A percentile compares a stretch with the other conserved stretches of the same genome.
phyloP scores from a whole-genome alignment of 2,888 invertebrate genomes.

The Dryadula phaetusa region DNA sequence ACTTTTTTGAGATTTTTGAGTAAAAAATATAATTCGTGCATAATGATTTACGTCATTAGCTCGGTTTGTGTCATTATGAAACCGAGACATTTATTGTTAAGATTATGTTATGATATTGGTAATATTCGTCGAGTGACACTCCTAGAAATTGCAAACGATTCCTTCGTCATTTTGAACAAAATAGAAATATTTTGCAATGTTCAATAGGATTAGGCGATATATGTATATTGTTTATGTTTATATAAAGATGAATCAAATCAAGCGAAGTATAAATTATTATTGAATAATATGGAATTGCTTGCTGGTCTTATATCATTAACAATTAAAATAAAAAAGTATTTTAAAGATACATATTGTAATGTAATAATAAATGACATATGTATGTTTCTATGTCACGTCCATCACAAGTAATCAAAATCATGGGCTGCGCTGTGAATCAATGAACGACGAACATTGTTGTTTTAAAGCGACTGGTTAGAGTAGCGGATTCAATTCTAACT shows the following conservation, averaged over 20 bases:
- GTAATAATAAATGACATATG: background rate
- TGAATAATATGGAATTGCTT: no score
- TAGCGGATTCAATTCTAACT: no score
- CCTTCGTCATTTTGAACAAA: background rate
- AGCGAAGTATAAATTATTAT: no score
- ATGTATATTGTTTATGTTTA: no score
- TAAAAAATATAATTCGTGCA: conserved; percentile 5
- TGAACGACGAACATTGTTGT: background rate
- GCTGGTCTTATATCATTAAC: no score
- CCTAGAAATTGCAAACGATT: background rate
- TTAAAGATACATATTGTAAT: no score
- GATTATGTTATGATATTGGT: background rate
- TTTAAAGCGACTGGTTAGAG: background rate
- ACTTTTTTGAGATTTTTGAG: conserved; percentile 1
- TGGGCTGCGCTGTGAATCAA: background rate
- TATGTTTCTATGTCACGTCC: conserved; percentile 3
- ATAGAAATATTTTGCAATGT: background rate
- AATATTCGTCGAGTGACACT: background rate
- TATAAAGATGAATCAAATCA: no score
- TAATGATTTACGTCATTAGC: conserved; percentile 18
- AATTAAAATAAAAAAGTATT: no score
- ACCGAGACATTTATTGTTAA: conserved; percentile 3
- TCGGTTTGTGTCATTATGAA: conserved; percentile 6
- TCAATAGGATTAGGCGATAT: background rate
- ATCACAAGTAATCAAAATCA: background rate